Conservation (phyloP, 2,888 invertebrate genomes). For the Biston betularia region DNA sequence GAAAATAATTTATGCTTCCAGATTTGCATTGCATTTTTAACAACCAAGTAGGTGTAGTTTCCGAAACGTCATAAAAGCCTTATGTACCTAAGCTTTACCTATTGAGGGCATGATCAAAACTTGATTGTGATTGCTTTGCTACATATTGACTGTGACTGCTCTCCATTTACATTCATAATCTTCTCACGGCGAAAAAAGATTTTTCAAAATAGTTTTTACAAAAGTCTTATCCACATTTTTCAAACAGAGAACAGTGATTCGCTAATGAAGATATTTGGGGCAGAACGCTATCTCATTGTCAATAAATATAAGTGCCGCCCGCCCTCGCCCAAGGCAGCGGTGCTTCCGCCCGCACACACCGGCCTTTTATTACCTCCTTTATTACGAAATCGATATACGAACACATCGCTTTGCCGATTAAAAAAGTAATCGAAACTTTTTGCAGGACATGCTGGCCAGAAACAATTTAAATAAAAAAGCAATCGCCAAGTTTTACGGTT, state of each 20-base stretch:
- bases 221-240: conserved; percentile 51
- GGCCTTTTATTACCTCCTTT: conserved; percentile 44
- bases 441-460: conserved; percentile 1
- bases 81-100: too few relatives aligned
- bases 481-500: not conserved
- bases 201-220: not conserved
- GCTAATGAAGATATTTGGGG: conserved; percentile 78
- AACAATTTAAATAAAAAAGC: not conserved
- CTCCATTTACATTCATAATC: too few relatives aligned
- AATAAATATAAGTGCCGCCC: conserved; percentile 65
- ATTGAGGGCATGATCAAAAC: too few relatives aligned
- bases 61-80: too few relatives aligned
- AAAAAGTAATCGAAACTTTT: conserved; percentile 20
- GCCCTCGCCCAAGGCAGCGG: conserved; percentile 55
- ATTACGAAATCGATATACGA: conserved; percentile 47
- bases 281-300: conserved; percentile 64
- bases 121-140: too few relatives aligned
- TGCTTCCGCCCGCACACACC: conserved; percentile 48
- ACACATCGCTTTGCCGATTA: conserved; percentile 37
- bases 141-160: too few relatives aligned
- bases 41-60: too few relatives aligned
- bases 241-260: conserved; percentile 55
- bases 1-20: too few relatives aligned
- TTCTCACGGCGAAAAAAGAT: not conserved
- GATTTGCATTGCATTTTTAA: too few relatives aligned